A percentile compares a stretch with the other conserved stretches of the same genome.
These are phyloP conservation scores for Sebastes reedi DNA, from an alignment of 2,797 vertebrate genomes.

Conservation along the genomic window DNA sequence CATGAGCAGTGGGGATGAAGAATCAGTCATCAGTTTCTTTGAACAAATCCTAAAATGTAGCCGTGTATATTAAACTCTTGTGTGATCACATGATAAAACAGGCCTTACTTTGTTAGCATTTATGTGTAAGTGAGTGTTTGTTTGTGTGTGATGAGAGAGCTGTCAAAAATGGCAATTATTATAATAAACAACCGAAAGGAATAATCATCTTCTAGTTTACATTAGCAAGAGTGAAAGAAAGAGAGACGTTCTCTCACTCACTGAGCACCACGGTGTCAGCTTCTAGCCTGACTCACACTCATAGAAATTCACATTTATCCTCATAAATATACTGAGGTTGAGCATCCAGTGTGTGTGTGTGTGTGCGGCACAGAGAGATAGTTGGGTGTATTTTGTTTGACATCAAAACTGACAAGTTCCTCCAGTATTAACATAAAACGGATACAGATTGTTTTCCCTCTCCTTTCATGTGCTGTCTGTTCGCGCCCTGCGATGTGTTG, in stretches of 20 bases:
- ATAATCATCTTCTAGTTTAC: conserved; percentile 14
- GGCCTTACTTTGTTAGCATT: background rate
- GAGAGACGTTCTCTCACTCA: conserved; percentile 13
- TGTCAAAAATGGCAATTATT: conserved; percentile 18
- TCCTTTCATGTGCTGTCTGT: conserved; percentile 29
- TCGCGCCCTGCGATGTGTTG: conserved; percentile 19
- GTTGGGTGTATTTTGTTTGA: conserved; percentile 31
- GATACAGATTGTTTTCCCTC: conserved; percentile 36
- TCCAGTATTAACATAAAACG: conserved; percentile 56
- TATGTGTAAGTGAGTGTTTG: background rate
- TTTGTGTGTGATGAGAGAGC: background rate
- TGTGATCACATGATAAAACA: background rate
- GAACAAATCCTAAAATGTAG: background rate
- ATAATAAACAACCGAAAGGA: conserved; percentile 8
- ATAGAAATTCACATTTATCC: conserved; percentile 32
- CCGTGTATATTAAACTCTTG: background rate
- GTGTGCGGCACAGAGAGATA: background rate
- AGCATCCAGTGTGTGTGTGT: conserved; percentile 12
- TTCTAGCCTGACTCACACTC: conserved; percentile 35
- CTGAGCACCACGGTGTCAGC: conserved; percentile 14
- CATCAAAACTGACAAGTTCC: conserved; percentile 38
- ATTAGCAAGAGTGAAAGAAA: background rate
- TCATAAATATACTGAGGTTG: conserved; percentile 34
- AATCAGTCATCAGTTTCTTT: background rate
- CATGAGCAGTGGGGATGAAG: background rate